These are phyloP conservation scores for Tetropium fuscum DNA, from an alignment of 2,888 invertebrate genomes.

Conservation along the genomic window DNA sequence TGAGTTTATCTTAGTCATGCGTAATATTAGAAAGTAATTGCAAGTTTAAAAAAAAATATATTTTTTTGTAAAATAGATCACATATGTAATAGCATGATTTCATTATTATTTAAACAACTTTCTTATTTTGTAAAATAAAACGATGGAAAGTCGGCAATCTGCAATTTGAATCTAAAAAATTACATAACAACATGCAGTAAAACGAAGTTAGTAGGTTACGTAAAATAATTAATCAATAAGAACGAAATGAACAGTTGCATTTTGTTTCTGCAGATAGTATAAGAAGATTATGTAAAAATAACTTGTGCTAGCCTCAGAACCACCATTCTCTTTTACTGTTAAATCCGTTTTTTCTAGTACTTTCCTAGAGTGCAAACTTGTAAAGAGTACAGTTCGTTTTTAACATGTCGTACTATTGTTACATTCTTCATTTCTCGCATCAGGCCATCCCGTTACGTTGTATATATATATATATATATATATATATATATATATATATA, in stretches of 20 bases:
- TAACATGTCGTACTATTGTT: conserved; percentile 46
- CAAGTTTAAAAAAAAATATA: conserved; percentile 14
- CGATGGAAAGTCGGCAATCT: conserved; percentile 28
- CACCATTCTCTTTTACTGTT: conserved; percentile 52
- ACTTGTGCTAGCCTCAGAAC: conserved; percentile 34
- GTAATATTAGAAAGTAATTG: conserved; percentile 32
- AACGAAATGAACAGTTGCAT: conserved; percentile 44
- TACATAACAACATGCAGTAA: conserved; percentile 36
- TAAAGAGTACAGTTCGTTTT: conserved; percentile 46
- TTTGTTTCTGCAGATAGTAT: conserved; percentile 30
- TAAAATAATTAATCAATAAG: conserved; percentile 34
- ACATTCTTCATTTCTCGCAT: conserved; percentile 45
- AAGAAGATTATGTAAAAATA: conserved; percentile 45
- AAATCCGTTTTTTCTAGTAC: conserved; percentile 50
- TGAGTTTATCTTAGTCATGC: conserved; percentile 10
- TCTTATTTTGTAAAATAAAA: conserved; percentile 32
- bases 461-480: no score
- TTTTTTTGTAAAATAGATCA: conserved; percentile 19
- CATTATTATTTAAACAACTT: conserved; percentile 29
- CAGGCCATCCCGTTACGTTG: conserved; percentile 45
- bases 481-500: no score
- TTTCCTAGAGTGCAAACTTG: conserved; percentile 37
- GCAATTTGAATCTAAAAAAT: conserved; percentile 35
- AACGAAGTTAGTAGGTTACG: conserved; percentile 39
- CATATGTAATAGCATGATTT: conserved; percentile 18